Conservation (phyloP, 2,888 invertebrate species). For the Monoplex corrugatus region DNA sequence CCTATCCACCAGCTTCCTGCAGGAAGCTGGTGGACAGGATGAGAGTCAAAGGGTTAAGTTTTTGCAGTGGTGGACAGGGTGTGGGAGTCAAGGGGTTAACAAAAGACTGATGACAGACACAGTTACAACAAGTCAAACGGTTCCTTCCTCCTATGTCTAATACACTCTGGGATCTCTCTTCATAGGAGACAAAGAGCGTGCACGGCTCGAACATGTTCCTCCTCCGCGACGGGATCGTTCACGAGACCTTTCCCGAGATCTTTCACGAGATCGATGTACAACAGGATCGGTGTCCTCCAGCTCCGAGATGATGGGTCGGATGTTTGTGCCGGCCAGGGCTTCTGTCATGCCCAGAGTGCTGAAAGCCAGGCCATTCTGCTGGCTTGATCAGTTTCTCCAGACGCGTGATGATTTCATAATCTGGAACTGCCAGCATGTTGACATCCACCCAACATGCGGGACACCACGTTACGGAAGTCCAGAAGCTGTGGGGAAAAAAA, state of each 20-base stretch:
- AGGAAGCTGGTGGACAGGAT: too few relatives aligned
- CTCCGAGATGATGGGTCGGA: slow-evolving; percentile 68
- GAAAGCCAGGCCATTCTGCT: slow-evolving; percentile 76
- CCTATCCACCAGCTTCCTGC: too few relatives aligned
- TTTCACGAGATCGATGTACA: slow-evolving; percentile 65
- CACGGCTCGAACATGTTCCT: slow-evolving; percentile 62
- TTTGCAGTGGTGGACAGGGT: background rate
- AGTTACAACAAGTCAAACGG: background rate
- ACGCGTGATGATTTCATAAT: slow-evolving; percentile 82
- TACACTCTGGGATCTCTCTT: slow-evolving; percentile 76
- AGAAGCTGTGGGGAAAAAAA: slow-evolving; percentile 73
- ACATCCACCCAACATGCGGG: slow-evolving; percentile 82
- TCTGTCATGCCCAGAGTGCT: slow-evolving; percentile 77
- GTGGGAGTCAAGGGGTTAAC: too few relatives aligned
- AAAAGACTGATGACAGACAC: background rate
- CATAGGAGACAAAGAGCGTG: slow-evolving; percentile 75
- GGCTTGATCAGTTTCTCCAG: slow-evolving; percentile 81
- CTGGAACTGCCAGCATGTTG: slow-evolving; percentile 80
- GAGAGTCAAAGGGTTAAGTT: background rate
- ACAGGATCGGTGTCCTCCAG: slow-evolving; percentile 63
- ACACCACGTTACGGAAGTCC: slow-evolving; percentile 81
- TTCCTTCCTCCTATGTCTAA: slow-evolving; percentile 49
- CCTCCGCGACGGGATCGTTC: slow-evolving; percentile 67
- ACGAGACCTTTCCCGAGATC: slow-evolving; percentile 66
- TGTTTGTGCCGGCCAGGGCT: slow-evolving; percentile 77